Evolutionary conservation across 2,888 invertebrate species (phyloP), one percentile per base, ranked within the genome.

Genomic region (Acronicta psi): DNA sequence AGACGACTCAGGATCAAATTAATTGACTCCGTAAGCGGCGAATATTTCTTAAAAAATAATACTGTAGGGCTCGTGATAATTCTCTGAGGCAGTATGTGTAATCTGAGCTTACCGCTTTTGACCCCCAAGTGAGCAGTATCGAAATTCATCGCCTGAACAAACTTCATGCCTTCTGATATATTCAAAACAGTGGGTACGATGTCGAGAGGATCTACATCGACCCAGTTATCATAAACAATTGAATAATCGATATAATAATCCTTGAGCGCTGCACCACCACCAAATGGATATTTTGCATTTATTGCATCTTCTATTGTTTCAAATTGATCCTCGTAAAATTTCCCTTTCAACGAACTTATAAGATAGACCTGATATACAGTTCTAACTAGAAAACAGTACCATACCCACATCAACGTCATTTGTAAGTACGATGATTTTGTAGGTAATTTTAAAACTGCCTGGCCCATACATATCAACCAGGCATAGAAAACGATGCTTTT

Each of bases 391-490:
- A 88, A 83, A 73, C 88, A 86, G 53, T 89, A 92, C 87, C 86
- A 88, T 20, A 90, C 83, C 92, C 91, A 92, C 38, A 87, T 64
- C 2, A 89, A 59, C 3, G 81, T 66, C 14, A 90, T 76, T 50
- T 80, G 82, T 16, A 87, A 55, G 20, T 86, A 76, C 0, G 78
- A 57, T 17, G 81, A 77, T 54, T 85, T 88, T 20, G 75, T 73
- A 1, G 92, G 89, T n/a, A 89, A 54, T 45, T 69, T 83, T 2
- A 75, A 72, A 0, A 82, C 52, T 0, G 90, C 81, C 44, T 89
- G 73, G 0, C 92, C 92, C 89, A 92, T 89, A 59, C 85, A 91
- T 62, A 91, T 75, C 76, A 85, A 84, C 88, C 89, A 89, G 0
- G 87, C 83, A 59, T 84, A 82, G 45, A 88, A 88, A 6, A 88